A percentile compares a stretch with the other conserved stretches of the same genome.
Evolutionary conservation across 2,797 vertebrate species (phyloP).

Genomic region (Eulemur albifrons): DNA sequence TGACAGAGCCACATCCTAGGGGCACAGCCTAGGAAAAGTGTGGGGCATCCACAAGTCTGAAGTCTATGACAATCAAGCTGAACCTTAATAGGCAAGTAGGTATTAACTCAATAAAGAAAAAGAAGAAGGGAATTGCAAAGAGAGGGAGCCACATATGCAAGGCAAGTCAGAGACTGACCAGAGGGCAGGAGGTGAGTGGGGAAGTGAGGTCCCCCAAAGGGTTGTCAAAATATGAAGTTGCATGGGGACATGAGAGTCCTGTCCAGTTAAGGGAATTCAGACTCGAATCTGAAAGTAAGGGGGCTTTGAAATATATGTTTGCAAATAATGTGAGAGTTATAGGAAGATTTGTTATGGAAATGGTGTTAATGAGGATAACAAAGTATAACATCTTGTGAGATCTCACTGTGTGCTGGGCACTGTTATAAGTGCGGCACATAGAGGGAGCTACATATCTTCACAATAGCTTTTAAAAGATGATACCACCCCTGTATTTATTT

Average conservation of each 20-base stretch:
- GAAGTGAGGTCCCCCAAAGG: neutral
- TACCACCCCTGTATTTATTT: neutral
- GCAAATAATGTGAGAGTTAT: neutral
- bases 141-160: neutral
- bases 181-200: neutral
- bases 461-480: neutral
- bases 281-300: neutral
- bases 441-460: neutral
- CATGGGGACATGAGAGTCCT: accelerated
- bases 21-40: neutral
- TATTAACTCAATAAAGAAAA: neutral
- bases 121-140: neutral
- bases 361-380: neutral
- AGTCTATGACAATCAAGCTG: neutral
- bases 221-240: neutral
- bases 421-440: neutral
- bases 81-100: neutral
- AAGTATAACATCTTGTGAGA: neutral
- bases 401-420: no score
- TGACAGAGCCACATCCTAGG: neutral
- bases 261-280: neutral
- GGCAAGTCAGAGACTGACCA: neutral
- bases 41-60: neutral
- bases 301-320: neutral
- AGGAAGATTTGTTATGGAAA: neutral